phyloP scores from a whole-genome alignment of 2,888 invertebrate species.

The Coleophora deauratella region DNA sequence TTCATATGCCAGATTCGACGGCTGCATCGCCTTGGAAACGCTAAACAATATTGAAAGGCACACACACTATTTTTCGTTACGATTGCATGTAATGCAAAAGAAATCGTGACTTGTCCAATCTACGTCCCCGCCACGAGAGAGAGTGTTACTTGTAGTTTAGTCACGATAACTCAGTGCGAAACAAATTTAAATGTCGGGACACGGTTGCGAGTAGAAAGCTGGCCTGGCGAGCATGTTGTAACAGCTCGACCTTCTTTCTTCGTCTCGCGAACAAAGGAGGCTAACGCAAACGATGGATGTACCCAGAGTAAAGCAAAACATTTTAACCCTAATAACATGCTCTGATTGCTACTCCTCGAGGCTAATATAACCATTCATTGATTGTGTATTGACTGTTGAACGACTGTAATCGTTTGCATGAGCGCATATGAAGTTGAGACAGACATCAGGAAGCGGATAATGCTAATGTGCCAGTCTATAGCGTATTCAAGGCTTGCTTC shows the following conservation, averaged over 20 bases:
- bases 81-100: slow-evolving; percentile 34
- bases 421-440: slow-evolving; percentile 25
- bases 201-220: slow-evolving; percentile 70
- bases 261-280: slow-evolving; percentile 58
- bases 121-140: slow-evolving; percentile 51
- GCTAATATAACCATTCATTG: slow-evolving; percentile 29
- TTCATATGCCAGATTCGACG: slow-evolving; percentile 19
- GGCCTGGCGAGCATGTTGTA: slow-evolving; percentile 70
- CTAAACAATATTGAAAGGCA: slow-evolving; percentile 17
- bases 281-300: slow-evolving; percentile 45
- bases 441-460: slow-evolving; percentile 62
- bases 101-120: slow-evolving; percentile 61
- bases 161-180: slow-evolving; percentile 62
- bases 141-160: slow-evolving; percentile 50
- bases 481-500: slow-evolving; percentile 65
- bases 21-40: slow-evolving; percentile 23
- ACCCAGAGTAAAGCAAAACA: slow-evolving; percentile 39
- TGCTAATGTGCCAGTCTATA: slow-evolving; percentile 69
- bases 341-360: slow-evolving; percentile 51
- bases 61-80: too few species aligned
- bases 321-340: slow-evolving; percentile 58
- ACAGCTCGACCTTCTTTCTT: slow-evolving; percentile 67
- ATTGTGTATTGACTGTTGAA: slow-evolving; percentile 34
- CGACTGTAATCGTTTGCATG: slow-evolving; percentile 6
- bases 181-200: slow-evolving; percentile 70